These are phyloP conservation scores for Acrocephalus kingi DNA, from an alignment of 2,113 vertebrate genomes.

Conservation along the genomic window DNA sequence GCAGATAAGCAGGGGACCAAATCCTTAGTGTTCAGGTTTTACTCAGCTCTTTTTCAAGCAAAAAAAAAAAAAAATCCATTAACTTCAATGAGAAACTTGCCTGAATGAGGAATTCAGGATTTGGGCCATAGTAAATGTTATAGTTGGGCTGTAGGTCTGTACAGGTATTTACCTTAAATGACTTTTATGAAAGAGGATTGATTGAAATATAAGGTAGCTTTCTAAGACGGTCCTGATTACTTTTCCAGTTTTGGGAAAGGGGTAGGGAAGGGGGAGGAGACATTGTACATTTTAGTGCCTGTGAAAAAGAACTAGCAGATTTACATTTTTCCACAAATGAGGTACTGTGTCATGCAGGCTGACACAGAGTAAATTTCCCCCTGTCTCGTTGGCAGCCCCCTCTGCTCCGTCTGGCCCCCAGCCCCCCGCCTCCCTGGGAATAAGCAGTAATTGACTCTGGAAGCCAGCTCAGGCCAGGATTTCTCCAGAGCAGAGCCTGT, in stretches of 20 bases:
- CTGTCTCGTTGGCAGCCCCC: slow-evolving; percentile 43
- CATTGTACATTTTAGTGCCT: slow-evolving; percentile 63
- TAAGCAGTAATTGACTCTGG: slow-evolving; percentile 66
- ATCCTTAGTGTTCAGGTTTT: slow-evolving; percentile 34
- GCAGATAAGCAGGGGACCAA: slow-evolving; percentile 31
- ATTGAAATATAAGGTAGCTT: slow-evolving; percentile 53
- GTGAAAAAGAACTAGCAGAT: slow-evolving; percentile 59
- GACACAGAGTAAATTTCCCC: slow-evolving; percentile 52
- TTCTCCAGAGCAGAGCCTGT: slow-evolving; percentile 70
- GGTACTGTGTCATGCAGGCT: slow-evolving; percentile 58
- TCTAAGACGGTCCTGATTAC: slow-evolving; percentile 29
- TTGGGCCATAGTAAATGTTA: slow-evolving; percentile 35
- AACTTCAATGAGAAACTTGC: slow-evolving; percentile 19
- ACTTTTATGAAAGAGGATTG: slow-evolving; percentile 51
- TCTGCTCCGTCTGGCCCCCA: slow-evolving; percentile 17
- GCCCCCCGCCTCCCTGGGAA: slow-evolving; percentile 52
- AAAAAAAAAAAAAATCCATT: slow-evolving; percentile 40
- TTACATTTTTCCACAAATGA: slow-evolving; percentile 72
- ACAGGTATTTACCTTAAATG: slow-evolving; percentile 60
- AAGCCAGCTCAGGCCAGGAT: slow-evolving; percentile 56
- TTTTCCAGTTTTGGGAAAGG: slow-evolving; percentile 36
- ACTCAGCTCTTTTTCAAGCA: slow-evolving; percentile 37
- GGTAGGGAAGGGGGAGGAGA: slow-evolving; percentile 5
- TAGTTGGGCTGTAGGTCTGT: background rate
- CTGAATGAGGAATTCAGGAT: slow-evolving; percentile 13